phyloP scores from a whole-genome alignment of 2,888 invertebrate genomes.

The Eupithecia centaureata region DNA sequence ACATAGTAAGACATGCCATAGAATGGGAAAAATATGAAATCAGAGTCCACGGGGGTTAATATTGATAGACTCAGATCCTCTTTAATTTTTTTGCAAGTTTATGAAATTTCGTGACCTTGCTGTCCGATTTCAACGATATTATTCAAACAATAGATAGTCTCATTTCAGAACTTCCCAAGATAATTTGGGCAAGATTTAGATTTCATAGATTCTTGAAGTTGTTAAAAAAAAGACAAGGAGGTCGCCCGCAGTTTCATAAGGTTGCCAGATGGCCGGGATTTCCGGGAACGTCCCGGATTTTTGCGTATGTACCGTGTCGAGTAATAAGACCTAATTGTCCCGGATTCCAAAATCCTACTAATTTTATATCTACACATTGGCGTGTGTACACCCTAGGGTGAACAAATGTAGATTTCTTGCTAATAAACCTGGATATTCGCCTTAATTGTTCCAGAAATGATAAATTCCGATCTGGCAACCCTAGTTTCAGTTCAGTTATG shows the following conservation, averaged over 20 bases:
- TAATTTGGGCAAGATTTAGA: not conserved
- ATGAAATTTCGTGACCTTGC: not conserved
- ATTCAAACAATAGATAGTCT: not conserved
- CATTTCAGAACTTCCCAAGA: not conserved
- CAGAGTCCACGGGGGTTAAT: not conserved
- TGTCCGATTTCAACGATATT: not conserved
- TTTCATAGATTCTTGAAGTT: not conserved
- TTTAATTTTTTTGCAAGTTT: not conserved
- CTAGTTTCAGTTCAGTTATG: conserved; percentile 39
- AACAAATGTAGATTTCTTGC: too few species aligned
- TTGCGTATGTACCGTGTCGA: too few species aligned
- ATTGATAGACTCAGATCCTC: not conserved
- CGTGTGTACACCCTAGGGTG: too few species aligned
- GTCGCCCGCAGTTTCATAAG: not conserved
- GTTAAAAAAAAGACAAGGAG: not conserved
- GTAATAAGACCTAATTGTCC: too few species aligned
- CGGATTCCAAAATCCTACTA: too few species aligned
- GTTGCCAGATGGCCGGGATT: too few species aligned
- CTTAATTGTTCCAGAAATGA: too few species aligned
- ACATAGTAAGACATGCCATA: not conserved
- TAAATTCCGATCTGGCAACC: too few species aligned
- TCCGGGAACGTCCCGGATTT: too few species aligned
- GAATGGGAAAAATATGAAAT: not conserved
- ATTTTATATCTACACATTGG: too few species aligned
- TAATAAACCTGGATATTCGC: too few species aligned